A percentile compares a stretch with the other conserved stretches of the same genome.
Evolutionary conservation across 2,888 invertebrate species (phyloP).

Genomic region (Pristionchus fissidentatus): DNA sequence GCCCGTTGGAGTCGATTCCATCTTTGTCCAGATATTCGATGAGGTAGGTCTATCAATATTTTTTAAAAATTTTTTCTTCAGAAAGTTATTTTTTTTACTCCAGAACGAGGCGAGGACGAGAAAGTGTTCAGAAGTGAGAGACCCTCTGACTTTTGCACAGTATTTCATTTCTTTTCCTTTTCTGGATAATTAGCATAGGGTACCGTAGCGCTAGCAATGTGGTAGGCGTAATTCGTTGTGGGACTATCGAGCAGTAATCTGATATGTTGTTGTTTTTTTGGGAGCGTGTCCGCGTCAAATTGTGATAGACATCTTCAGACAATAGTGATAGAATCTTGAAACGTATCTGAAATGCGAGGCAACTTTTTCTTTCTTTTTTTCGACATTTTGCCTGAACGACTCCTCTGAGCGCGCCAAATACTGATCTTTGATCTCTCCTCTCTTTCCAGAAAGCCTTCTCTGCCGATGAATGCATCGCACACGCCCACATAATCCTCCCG

Average conservation of each 20-base stretch:
- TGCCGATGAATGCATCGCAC: constrained; percentile 94
- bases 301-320: too few species aligned
- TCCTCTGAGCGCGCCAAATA: neutral
- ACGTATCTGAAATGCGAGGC: neutral
- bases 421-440: neutral
- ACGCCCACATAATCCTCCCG: constrained; percentile 91
- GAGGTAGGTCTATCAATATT: constrained; percentile 79
- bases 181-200: too few species aligned
- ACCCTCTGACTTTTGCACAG: too few species aligned
- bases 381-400: neutral
- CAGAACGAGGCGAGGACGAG: too few species aligned
- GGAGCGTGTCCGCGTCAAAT: too few species aligned
- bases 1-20: constrained; percentile 88
- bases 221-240: too few species aligned
- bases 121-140: too few species aligned
- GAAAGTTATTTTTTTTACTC: neutral
- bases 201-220: too few species aligned
- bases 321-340: neutral
- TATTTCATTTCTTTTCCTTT: too few species aligned
- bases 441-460: constrained; percentile 86
- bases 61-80: neutral
- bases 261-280: too few species aligned
- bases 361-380: neutral
- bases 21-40: constrained; percentile 94
- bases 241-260: too few species aligned